Evolutionary conservation across 2,888 invertebrate genomes (phyloP).

Genomic region (Apodemia mormo): DNA sequence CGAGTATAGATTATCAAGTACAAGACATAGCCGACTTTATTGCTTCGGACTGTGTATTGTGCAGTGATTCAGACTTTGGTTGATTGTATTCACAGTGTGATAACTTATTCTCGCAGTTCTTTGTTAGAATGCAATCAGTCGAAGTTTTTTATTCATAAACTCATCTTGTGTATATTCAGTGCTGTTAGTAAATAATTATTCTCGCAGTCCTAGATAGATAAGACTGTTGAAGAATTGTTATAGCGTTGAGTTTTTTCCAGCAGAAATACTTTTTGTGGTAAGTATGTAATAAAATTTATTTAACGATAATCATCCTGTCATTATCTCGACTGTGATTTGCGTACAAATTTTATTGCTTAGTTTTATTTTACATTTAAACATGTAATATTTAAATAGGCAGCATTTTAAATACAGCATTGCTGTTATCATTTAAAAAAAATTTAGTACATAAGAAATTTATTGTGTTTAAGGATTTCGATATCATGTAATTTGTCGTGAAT

Average conservation of each 20-base stretch:
- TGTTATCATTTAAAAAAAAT: too few relatives aligned
- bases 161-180: constrained; percentile 1
- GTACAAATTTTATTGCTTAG: background rate
- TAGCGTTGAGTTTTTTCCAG: background rate
- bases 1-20: constrained; percentile 10
- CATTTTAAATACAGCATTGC: too few relatives aligned
- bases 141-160: background rate
- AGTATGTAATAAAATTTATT: background rate
- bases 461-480: too few relatives aligned
- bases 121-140: constrained; percentile 9
- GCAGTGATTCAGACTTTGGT: constrained; percentile 4
- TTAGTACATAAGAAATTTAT: too few relatives aligned
- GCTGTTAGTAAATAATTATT: constrained; percentile 4
- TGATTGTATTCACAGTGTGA: background rate
- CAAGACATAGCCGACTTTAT: background rate
- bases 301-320: background rate
- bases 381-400: too few relatives aligned
- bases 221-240: constrained; percentile 5
- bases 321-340: background rate
- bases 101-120: constrained; percentile 6
- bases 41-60: background rate
- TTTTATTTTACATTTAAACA: background rate
- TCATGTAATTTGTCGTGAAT: too few relatives aligned
- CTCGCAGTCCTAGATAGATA: constrained; percentile 10
- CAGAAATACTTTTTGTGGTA: background rate